These are phyloP conservation scores for Choloepus hoffmanni DNA, from an alignment of 2,113 vertebrate species.

Conservation along the genomic window DNA sequence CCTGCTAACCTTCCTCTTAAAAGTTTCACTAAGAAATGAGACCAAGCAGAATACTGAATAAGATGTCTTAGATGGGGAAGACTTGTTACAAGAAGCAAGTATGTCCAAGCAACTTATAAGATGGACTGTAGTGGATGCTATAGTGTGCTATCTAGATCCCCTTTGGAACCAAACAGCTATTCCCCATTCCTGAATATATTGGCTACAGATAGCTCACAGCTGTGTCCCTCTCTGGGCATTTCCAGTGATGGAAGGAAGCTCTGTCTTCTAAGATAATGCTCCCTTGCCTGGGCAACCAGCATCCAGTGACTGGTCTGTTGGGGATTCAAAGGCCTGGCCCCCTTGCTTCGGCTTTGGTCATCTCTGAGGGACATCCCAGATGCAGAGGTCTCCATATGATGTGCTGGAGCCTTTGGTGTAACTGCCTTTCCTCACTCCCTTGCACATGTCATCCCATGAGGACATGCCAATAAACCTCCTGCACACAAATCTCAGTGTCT, in stretches of 20 bases:
- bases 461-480: not conserved
- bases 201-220: not conserved
- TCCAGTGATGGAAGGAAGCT: not conserved
- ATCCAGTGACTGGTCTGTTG: not conserved
- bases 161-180: not conserved
- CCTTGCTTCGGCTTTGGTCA: not conserved
- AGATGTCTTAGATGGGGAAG: not conserved
- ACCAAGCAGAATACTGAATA: not conserved
- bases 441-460: not conserved
- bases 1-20: not conserved
- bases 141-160: not conserved
- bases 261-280: not conserved
- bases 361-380: not conserved
- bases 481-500: not conserved
- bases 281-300: not conserved
- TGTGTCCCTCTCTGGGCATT: not conserved
- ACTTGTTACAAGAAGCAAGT: not conserved
- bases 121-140: not conserved
- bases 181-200: not conserved
- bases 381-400: not conserved
- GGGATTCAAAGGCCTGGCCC: rapidly evolving
- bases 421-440: not conserved
- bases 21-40: not conserved
- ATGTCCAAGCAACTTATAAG: not conserved
- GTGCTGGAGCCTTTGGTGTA: not conserved